These are phyloP conservation scores for Progne subis DNA, from an alignment of 2,113 vertebrate species.

Conservation along the genomic window DNA sequence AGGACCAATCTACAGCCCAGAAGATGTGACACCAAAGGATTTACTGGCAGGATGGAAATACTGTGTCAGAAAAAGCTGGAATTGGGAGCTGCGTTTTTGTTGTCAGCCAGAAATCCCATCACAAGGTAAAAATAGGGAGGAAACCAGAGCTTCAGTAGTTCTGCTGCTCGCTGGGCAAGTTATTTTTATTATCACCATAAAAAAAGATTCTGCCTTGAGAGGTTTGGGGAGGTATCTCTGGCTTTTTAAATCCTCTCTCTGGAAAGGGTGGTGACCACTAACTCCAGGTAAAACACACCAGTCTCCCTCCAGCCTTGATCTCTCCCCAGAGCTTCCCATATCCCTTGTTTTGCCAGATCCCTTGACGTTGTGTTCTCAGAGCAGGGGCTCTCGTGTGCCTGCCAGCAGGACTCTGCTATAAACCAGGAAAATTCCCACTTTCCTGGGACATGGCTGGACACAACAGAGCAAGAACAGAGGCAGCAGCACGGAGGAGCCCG, in stretches of 20 bases:
- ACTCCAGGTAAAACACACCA: background rate
- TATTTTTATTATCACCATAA: background rate
- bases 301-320: background rate
- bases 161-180: background rate
- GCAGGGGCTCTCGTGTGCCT: background rate
- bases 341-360: background rate
- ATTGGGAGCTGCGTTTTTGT: background rate
- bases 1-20: background rate
- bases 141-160: background rate
- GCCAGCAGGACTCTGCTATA: background rate
- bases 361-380: accelerated
- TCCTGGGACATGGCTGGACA: background rate
- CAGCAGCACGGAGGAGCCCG: background rate
- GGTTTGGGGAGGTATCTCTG: background rate
- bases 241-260: background rate
- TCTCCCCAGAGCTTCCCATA: background rate
- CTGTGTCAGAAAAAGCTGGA: background rate
- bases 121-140: background rate
- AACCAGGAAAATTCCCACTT: background rate
- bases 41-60: background rate
- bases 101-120: background rate
- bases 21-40: background rate
- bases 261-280: background rate
- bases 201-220: background rate
- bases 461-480: background rate